Percentiles rank a stretch among this genome's conserved stretches.
phyloP scores from a whole-genome alignment of 2,113 vertebrate species.

The Panthera uncia region DNA sequence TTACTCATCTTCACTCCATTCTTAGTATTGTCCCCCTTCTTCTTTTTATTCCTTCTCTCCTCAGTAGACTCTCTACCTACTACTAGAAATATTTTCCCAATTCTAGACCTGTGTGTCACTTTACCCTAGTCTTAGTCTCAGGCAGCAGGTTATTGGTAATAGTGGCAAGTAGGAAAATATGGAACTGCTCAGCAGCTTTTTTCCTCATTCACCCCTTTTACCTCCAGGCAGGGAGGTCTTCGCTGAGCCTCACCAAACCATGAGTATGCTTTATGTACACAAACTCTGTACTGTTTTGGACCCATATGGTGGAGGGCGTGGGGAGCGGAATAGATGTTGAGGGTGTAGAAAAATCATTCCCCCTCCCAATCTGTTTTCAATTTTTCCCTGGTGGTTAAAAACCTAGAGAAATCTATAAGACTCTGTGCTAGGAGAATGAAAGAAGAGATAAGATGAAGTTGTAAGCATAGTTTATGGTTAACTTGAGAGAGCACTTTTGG shows the following conservation, averaged over 20 bases:
- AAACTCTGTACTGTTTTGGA: background rate
- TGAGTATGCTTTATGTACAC: background rate
- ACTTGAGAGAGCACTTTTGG: background rate
- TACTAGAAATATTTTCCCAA: background rate
- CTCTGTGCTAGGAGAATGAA: background rate
- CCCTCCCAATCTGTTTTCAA: background rate
- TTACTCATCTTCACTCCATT: background rate
- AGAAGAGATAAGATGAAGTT: background rate
- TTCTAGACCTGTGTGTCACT: background rate
- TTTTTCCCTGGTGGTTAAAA: conserved; percentile 33
- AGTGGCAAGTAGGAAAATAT: background rate
- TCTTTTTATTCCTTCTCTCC: conserved; percentile 2
- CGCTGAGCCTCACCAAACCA: background rate
- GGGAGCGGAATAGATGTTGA: background rate
- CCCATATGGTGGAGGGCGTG: background rate
- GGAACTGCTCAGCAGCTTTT: background rate
- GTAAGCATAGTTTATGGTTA: background rate
- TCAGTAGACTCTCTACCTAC: background rate
- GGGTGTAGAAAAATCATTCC: background rate
- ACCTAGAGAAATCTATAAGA: background rate
- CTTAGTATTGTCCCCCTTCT: background rate
- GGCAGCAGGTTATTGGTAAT: background rate
- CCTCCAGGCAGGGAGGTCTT: background rate
- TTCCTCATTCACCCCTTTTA: background rate
- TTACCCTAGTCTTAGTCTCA: background rate